Percentiles rank a stretch among this genome's conserved stretches.
phyloP scores from a whole-genome alignment of 2,888 invertebrate species.

The Prosopocoilus inquinatus region DNA sequence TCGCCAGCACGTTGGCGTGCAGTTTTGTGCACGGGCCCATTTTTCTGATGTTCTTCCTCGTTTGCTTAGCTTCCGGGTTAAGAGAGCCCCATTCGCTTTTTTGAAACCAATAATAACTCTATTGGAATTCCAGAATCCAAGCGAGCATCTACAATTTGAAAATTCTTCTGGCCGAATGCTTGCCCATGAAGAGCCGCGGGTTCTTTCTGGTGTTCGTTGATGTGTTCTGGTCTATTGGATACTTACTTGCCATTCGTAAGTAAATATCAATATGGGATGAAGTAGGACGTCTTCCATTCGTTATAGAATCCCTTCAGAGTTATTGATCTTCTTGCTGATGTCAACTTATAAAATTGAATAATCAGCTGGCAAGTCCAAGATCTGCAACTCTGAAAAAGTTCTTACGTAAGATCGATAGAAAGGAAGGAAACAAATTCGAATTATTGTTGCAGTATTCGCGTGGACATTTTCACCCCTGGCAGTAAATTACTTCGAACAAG shows the following conservation, averaged over 20 bases:
- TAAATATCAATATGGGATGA: too few relatives aligned
- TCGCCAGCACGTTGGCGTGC: slow-evolving; percentile 43
- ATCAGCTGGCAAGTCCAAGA: neutral
- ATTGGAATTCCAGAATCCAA: slow-evolving; percentile 40
- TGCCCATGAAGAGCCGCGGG: slow-evolving; percentile 46
- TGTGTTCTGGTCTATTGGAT: slow-evolving; percentile 46
- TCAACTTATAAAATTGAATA: slow-evolving; percentile 2
- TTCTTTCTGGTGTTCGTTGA: slow-evolving; percentile 44
- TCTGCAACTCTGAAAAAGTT: too few relatives aligned
- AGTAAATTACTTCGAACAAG: slow-evolving; percentile 10
- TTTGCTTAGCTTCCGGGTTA: slow-evolving; percentile 49
- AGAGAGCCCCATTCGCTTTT: neutral
- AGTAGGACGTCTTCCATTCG: too few relatives aligned
- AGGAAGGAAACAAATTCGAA: too few relatives aligned
- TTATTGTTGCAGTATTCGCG: slow-evolving; percentile 9
- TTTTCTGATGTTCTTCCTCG: slow-evolving; percentile 42
- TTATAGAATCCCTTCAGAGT: too few relatives aligned
- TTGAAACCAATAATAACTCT: neutral
- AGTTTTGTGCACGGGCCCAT: slow-evolving; percentile 47
- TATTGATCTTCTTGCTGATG: too few relatives aligned
- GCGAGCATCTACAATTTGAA: slow-evolving; percentile 42
- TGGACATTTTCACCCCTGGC: slow-evolving; percentile 18
- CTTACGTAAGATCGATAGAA: too few relatives aligned
- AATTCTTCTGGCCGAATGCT: slow-evolving; percentile 48
- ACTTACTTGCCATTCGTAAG: slow-evolving; percentile 11